phyloP scores from a whole-genome alignment of 2,113 vertebrate genomes.

The Haemorhous mexicanus region DNA sequence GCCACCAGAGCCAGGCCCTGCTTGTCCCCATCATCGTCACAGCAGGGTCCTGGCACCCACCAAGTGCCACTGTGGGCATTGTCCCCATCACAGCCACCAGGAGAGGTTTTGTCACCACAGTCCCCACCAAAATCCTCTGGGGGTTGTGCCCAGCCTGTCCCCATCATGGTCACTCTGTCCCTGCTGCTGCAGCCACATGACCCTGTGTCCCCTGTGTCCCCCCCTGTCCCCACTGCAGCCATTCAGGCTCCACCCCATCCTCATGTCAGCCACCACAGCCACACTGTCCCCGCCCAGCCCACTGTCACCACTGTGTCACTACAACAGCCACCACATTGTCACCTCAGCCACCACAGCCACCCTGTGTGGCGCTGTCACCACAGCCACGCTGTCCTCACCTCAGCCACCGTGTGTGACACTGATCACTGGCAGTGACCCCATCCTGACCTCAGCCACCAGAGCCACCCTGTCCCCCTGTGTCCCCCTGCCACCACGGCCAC shows the following conservation, averaged over 20 bases:
- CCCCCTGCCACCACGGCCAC: not conserved
- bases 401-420: not conserved
- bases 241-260: not conserved
- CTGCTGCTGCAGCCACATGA: not conserved
- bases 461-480: not conserved
- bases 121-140: not conserved
- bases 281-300: not conserved
- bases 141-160: not conserved
- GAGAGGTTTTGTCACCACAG: not conserved
- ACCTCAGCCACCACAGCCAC: not conserved
- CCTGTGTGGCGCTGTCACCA: not conserved
- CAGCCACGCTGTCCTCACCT: too few relatives aligned
- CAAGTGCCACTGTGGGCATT: rapidly evolving
- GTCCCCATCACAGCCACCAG: not conserved
- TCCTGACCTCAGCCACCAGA: not conserved
- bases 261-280: not conserved
- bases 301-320: too few relatives aligned
- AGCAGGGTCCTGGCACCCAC: not conserved
- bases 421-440: not conserved
- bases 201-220: not conserved
- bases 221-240: not conserved
- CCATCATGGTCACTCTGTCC: not conserved
- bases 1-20: not conserved
- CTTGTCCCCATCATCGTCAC: not conserved
- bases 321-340: not conserved